Percentiles rank a stretch among this genome's conserved stretches.
Evolutionary conservation across 2,888 invertebrate species (phyloP).

Genomic region (Prionchulus punctatus): DNA sequence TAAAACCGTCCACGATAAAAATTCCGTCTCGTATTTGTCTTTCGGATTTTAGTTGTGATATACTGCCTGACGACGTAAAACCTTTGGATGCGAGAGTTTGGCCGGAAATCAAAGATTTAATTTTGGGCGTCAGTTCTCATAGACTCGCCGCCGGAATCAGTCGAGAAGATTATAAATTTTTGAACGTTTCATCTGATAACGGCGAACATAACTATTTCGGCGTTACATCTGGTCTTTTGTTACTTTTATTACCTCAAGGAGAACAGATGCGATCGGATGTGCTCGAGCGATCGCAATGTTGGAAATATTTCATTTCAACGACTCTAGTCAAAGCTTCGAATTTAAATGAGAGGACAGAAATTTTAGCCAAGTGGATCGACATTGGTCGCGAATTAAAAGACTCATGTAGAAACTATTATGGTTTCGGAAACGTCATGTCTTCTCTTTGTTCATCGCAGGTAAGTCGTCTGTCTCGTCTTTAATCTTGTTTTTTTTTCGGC

Average conservation of each 20-base stretch:
- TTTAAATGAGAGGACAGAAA: neutral
- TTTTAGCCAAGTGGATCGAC: constrained; percentile 3
- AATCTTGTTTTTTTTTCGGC: neutral
- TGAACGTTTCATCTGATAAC: neutral
- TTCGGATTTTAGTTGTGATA: too few relatives aligned
- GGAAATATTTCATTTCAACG: neutral
- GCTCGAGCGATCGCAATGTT: neutral
- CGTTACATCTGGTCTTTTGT: neutral
- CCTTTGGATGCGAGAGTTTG: neutral
- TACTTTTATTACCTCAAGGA: neutral
- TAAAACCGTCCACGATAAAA: too few relatives aligned
- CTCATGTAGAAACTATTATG: neutral
- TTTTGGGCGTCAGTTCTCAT: neutral
- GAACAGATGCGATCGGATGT: neutral
- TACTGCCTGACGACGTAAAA: neutral
- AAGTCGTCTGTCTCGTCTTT: neutral
- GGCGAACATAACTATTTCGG: neutral
- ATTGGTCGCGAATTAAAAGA: neutral
- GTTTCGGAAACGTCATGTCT: neutral
- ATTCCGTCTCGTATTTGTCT: neutral
- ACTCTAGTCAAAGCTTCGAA: neutral
- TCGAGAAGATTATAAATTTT: neutral
- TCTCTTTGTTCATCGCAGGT: neutral
- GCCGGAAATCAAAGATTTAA: neutral
- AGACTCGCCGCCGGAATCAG: neutral